Evolutionary conservation across 2,888 invertebrate genomes (phyloP).

Genomic region (Drosophila atripex): DNA sequence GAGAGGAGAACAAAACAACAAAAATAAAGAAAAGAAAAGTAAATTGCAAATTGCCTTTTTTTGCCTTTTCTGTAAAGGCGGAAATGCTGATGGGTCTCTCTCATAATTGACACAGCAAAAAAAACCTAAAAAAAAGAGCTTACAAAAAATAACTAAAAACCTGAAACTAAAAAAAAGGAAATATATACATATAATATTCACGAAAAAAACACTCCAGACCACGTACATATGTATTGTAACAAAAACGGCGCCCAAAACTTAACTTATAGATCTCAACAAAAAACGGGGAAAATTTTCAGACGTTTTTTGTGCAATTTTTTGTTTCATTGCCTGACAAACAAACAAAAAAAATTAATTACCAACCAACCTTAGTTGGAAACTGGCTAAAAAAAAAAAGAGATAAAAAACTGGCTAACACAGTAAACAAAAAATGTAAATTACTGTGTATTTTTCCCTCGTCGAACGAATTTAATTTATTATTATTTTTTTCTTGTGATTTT

Average conservation of each 20-base stretch:
- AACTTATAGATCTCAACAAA: slow-evolving; percentile 7
- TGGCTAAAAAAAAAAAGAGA: slow-evolving; percentile 22
- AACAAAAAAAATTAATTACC: slow-evolving; percentile 58
- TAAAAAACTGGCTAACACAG: slow-evolving; percentile 19
- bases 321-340: slow-evolving; percentile 6
- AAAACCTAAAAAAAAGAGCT: slow-evolving; percentile 1
- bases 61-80: slow-evolving; percentile 54
- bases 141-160: not conserved
- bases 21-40: slow-evolving; percentile 20
- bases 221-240: not conserved
- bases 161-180: not conserved
- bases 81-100: slow-evolving; percentile 55
- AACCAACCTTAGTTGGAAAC: slow-evolving; percentile 17
- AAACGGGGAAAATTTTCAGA: not conserved
- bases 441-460: slow-evolving; percentile 34
- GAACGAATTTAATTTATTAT: slow-evolving; percentile 39
- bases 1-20: slow-evolving; percentile 9
- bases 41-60: slow-evolving; percentile 44
- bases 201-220: not conserved
- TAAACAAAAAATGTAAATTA: slow-evolving; percentile 39
- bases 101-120: slow-evolving; percentile 21
- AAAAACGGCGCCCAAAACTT: slow-evolving; percentile 1
- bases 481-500: slow-evolving; percentile 1
- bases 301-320: not conserved
- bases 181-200: not conserved